phyloP scores from a whole-genome alignment of 2,113 vertebrate genomes.

The Carassius gibelio region DNA sequence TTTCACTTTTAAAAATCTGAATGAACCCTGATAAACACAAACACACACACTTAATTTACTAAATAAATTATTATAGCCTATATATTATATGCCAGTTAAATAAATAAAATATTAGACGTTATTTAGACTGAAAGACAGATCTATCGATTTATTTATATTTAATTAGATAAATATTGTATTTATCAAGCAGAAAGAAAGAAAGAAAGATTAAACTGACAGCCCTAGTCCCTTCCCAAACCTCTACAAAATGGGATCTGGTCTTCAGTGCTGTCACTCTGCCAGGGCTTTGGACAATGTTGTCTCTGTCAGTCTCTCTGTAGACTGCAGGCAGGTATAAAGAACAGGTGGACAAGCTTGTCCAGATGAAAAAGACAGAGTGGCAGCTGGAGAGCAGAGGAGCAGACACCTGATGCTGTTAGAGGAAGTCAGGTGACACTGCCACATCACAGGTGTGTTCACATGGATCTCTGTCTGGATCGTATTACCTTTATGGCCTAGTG shows the following conservation, averaged over 20 bases:
- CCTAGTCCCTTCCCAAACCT: neutral
- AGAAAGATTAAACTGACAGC: neutral
- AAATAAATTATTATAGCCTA: no score
- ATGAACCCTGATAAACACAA: neutral
- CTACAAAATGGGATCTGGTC: neutral
- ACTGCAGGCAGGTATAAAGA: neutral
- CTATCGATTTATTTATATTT: no score
- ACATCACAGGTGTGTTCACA: neutral
- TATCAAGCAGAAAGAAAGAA: no score
- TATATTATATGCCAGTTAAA: neutral
- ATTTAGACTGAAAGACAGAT: no score
- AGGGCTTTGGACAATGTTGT: slow-evolving; percentile 11
- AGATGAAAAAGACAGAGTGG: slow-evolving; percentile 41
- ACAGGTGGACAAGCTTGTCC: slow-evolving; percentile 10
- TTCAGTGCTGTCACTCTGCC: neutral
- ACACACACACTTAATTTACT: neutral
- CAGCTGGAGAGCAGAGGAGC: slow-evolving; percentile 24
- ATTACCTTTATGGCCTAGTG: slow-evolving; percentile 26
- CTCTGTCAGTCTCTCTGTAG: slow-evolving; percentile 19
- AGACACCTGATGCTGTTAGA: slow-evolving; percentile 41
- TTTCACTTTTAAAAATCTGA: neutral
- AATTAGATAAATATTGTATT: no score
- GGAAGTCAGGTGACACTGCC: neutral
- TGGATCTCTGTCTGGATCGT: neutral
- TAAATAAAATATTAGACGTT: no score